These are phyloP conservation scores for Centropyge bicolor DNA, from an alignment of 2,797 vertebrate genomes.

Conservation along the genomic window DNA sequence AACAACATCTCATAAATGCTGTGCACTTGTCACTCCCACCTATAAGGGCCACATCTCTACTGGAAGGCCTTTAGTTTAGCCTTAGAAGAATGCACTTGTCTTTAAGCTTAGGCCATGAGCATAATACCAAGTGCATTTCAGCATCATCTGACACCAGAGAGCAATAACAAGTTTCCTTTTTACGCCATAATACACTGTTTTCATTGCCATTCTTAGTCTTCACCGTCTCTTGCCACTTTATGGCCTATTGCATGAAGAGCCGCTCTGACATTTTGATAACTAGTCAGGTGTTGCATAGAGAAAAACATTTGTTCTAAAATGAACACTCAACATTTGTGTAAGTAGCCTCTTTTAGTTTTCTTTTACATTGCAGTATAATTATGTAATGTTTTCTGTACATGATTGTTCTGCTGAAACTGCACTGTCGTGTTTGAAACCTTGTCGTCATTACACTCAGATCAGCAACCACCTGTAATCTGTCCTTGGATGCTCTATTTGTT, in stretches of 20 bases:
- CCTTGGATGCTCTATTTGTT: not conserved
- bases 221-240: not conserved
- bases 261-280: not conserved
- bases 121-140: conserved; percentile 1
- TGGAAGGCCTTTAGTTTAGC: not conserved
- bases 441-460: conserved; percentile 7
- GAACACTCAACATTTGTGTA: not conserved
- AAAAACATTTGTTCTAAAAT: not conserved
- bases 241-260: not conserved
- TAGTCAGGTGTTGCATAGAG: not conserved
- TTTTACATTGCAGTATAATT: not conserved
- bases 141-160: not conserved
- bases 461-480: conserved; percentile 28
- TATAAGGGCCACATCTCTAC: not conserved
- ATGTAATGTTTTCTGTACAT: not conserved
- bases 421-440: not conserved
- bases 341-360: not conserved
- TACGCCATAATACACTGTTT: not conserved
- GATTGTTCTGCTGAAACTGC: conserved; percentile 8
- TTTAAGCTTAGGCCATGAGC: not conserved
- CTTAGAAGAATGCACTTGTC: not conserved
- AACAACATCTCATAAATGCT: not conserved
- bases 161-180: not conserved
- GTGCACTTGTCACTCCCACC: conserved; percentile 1
- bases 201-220: not conserved